phyloP scores from a whole-genome alignment of 2,797 vertebrate species.

The Thamnophis elegans region DNA sequence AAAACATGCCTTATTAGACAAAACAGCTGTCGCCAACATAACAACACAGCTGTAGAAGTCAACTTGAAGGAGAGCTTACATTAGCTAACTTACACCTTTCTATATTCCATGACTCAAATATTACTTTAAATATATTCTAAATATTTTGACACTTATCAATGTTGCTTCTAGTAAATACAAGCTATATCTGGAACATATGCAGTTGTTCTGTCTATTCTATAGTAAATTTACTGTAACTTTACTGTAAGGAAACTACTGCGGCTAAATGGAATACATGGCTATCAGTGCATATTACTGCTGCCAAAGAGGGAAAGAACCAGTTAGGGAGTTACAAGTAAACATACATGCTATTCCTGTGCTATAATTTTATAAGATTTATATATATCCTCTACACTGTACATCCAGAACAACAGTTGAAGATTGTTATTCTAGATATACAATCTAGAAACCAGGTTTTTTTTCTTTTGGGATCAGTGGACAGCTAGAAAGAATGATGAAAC shows the following conservation, averaged over 20 bases:
- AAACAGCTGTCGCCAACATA: background rate
- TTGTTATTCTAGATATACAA: too few relatives aligned
- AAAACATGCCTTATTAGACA: background rate
- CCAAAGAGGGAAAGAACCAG: background rate
- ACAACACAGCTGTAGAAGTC: background rate
- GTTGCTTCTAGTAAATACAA: background rate
- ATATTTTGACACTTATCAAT: background rate
- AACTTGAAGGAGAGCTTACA: background rate
- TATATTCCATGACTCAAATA: background rate
- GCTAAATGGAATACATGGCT: background rate
- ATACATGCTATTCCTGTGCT: background rate
- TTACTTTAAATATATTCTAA: background rate
- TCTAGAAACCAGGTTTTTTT: background rate
- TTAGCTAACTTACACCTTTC: background rate
- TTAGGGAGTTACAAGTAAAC: background rate
- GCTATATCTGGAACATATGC: background rate
- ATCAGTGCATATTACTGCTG: background rate
- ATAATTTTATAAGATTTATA: background rate
- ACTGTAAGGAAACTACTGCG: background rate
- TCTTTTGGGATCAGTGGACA: background rate
- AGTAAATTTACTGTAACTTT: background rate
- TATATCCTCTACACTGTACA: background rate
- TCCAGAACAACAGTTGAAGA: background rate
- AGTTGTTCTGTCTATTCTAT: background rate
- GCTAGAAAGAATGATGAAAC: too few relatives aligned